phyloP scores from a whole-genome alignment of 2,113 vertebrate genomes.

The Zosterops japonicus region DNA sequence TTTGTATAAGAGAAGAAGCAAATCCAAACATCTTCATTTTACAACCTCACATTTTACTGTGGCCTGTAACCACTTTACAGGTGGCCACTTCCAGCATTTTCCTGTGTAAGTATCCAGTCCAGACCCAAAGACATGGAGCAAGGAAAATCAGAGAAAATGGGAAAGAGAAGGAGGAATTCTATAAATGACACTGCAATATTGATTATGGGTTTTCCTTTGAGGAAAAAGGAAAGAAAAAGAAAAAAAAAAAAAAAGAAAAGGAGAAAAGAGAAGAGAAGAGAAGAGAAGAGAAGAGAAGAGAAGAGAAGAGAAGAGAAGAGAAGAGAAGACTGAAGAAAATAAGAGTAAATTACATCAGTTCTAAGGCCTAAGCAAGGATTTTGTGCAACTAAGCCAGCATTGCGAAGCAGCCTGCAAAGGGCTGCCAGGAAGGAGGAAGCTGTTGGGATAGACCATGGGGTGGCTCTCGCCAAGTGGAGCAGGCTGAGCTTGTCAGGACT shows the following conservation, averaged over 20 bases:
- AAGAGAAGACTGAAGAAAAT: neutral
- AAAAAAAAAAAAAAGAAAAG: neutral
- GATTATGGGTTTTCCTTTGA: neutral
- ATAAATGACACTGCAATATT: neutral
- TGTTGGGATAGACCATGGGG: neutral
- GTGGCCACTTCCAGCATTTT: neutral
- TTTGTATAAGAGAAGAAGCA: neutral
- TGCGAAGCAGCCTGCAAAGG: fast-evolving
- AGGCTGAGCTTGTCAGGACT: neutral
- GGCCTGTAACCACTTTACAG: neutral
- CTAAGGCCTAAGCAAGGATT: neutral
- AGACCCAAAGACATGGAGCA: neutral
- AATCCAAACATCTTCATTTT: neutral
- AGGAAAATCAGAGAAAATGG: neutral
- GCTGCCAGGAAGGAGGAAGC: neutral
- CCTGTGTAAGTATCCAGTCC: neutral
- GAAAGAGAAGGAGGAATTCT: neutral
- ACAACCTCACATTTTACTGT: neutral
- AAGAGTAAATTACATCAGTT: neutral
- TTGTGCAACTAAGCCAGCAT: neutral
- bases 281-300: too few relatives aligned
- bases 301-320: neutral
- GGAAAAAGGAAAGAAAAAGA: neutral
- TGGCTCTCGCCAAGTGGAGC: neutral
- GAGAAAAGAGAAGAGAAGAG: too few relatives aligned